Conservation (phyloP, 2,797 vertebrate species). For the Podargus strigoides region DNA sequence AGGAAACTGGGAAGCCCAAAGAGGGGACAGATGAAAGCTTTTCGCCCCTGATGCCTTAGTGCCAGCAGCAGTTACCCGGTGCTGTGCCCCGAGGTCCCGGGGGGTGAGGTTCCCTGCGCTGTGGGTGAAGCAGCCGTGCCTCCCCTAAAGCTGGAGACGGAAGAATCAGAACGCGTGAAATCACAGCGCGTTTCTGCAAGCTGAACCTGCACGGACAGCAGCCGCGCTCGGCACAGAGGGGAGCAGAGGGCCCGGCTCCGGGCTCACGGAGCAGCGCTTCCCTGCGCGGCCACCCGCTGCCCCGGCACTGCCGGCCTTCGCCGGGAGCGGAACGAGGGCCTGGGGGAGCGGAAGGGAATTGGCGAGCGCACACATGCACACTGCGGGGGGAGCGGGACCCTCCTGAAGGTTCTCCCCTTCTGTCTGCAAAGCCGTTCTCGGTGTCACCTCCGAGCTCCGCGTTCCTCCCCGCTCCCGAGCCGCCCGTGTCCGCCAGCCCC, state of each 20-base stretch:
- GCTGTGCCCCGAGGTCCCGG: not conserved
- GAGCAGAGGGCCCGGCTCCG: not conserved
- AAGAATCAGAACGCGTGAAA: not conserved
- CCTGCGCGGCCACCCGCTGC: too few species aligned
- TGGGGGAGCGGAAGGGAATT: too few species aligned
- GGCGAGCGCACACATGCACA: too few species aligned
- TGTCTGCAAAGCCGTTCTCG: not conserved
- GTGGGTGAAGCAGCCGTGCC: not conserved
- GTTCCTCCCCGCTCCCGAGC: too few species aligned
- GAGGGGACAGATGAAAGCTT: not conserved
- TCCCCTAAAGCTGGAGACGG: not conserved
- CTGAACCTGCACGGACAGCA: not conserved
- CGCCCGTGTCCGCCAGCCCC: too few species aligned
- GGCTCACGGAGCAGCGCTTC: fast-evolving
- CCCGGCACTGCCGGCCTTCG: too few species aligned
- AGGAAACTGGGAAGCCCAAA: not conserved
- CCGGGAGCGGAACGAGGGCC: too few species aligned
- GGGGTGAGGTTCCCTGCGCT: not conserved
- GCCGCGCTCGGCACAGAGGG: not conserved
- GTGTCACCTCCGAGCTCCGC: too few species aligned
- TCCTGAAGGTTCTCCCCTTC: not conserved
- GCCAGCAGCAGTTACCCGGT: not conserved
- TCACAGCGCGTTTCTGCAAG: not conserved
- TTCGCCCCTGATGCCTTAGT: not conserved
- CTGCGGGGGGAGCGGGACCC: too few species aligned